phyloP scores from a whole-genome alignment of 2,888 invertebrate species.

The Sarcophaga rosellei region DNA sequence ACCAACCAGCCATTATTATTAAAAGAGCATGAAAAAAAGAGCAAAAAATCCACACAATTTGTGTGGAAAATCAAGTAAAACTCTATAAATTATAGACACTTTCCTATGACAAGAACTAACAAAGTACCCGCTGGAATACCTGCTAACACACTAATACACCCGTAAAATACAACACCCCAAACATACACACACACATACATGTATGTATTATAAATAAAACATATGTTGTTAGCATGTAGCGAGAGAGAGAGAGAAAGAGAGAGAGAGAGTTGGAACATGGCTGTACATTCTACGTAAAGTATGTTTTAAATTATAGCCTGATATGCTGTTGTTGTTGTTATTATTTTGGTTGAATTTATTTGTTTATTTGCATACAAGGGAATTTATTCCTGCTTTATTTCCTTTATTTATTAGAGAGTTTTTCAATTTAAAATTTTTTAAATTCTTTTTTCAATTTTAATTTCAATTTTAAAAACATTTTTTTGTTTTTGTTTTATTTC shows the following conservation, averaged over 20 bases:
- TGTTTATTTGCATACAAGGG: background rate
- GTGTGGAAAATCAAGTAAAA: constrained; percentile 23
- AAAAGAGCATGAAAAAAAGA: background rate
- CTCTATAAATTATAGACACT: constrained; percentile 58
- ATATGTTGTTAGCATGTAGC: constrained; percentile 1
- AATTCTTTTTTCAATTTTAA: background rate
- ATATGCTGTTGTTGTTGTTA: background rate
- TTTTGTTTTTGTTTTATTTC: background rate
- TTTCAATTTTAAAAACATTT: background rate
- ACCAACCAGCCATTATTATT: background rate
- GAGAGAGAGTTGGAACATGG: background rate
- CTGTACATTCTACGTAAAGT: background rate
- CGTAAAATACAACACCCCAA: background rate
- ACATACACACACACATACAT: background rate
- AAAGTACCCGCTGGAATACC: constrained; percentile 39
- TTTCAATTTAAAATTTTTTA: background rate
- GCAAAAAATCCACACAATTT: background rate
- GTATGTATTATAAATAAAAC: background rate
- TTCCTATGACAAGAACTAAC: constrained; percentile 33
- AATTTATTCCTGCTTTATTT: background rate
- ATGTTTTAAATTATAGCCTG: constrained; percentile 7
- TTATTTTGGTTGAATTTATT: constrained; percentile 11
- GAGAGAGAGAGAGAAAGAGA: background rate
- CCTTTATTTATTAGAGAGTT: background rate
- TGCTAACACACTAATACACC: background rate